phyloP scores from a whole-genome alignment of 2,797 vertebrate species.

The Morelia viridis region DNA sequence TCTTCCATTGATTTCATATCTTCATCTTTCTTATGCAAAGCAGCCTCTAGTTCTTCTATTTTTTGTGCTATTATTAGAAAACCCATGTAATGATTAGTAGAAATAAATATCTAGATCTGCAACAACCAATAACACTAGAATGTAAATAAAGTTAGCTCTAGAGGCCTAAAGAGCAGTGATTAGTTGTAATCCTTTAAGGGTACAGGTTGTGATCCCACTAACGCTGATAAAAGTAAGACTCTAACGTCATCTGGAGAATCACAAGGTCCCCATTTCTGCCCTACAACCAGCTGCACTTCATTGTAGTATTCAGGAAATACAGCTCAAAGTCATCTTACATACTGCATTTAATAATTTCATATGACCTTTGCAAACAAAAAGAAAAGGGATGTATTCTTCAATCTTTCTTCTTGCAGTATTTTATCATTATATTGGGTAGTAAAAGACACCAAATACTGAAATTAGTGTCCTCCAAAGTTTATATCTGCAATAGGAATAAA shows the following conservation, averaged over 20 bases:
- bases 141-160: not conserved
- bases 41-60: constrained; percentile 88
- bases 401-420: not conserved
- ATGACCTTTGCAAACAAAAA: not conserved
- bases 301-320: not conserved
- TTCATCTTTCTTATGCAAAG: constrained; percentile 96
- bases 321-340: not conserved
- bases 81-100: not conserved
- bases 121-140: not conserved
- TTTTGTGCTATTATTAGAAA: constrained; percentile 79
- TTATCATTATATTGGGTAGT: not conserved
- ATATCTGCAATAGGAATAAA: not conserved
- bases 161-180: not conserved
- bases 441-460: not conserved
- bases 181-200: not conserved
- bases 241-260: not conserved
- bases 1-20: constrained; percentile 99
- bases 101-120: accelerated
- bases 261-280: not conserved
- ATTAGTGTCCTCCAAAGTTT: not conserved
- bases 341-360: not conserved
- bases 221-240: not conserved
- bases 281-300: not conserved
- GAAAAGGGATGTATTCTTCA: not conserved
- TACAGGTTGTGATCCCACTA: not conserved